These are phyloP conservation scores for Drosophila rellima DNA, from an alignment of 2,888 invertebrate genomes.

Conservation along the genomic window DNA sequence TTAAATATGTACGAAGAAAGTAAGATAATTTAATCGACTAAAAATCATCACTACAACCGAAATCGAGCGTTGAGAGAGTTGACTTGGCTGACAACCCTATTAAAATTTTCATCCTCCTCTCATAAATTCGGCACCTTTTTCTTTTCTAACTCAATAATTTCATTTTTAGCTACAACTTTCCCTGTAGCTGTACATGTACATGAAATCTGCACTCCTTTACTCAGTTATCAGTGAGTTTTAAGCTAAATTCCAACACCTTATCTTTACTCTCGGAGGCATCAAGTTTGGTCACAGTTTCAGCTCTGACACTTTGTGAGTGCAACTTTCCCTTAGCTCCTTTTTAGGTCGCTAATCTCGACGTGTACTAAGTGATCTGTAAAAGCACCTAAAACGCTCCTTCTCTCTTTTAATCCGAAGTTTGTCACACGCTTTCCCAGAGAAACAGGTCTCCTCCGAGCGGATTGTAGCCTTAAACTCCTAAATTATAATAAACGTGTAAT, in stretches of 20 bases:
- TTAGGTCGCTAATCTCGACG: conserved; percentile 54
- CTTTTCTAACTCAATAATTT: not conserved
- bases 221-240: conserved; percentile 12
- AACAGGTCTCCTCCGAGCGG: conserved; percentile 21
- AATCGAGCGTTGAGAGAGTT: not conserved
- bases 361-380: conserved; percentile 52
- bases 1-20: not conserved
- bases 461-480: conserved; percentile 68
- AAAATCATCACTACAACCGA: no score
- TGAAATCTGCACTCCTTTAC: conserved; percentile 40
- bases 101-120: not conserved
- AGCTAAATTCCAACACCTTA: conserved; percentile 36
- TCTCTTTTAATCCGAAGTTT: conserved; percentile 6
- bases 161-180: conserved; percentile 29
- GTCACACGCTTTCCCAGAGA: conserved; percentile 55
- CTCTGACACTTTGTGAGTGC: conserved; percentile 34
- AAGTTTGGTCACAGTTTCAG: not conserved
- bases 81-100: not conserved
- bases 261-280: conserved; percentile 33
- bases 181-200: not conserved
- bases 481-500: conserved; percentile 84
- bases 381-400: conserved; percentile 3
- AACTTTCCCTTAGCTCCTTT: conserved; percentile 55
- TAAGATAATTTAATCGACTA: no score
- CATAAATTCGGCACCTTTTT: not conserved